Conservation (phyloP, 2,797 vertebrate genomes). For the Pseudotriccus pelzelni region DNA sequence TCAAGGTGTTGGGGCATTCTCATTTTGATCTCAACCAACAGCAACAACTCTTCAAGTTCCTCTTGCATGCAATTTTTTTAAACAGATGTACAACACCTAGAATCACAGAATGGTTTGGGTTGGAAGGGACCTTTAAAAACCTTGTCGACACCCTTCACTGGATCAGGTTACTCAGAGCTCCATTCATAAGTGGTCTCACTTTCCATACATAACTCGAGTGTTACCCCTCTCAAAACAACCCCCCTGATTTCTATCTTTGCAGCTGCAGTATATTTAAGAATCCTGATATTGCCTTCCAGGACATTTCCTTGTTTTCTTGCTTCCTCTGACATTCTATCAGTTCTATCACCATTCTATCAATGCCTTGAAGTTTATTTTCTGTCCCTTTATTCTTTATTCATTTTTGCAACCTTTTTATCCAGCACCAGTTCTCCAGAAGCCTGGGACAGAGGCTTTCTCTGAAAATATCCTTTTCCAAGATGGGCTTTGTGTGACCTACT, state of each 20-base stretch:
- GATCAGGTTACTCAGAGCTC: too few species aligned
- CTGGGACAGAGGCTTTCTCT: background rate
- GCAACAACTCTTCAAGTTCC: background rate
- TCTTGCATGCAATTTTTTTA: background rate
- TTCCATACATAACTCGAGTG: too few species aligned
- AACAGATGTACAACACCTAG: accelerated
- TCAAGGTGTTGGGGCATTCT: background rate
- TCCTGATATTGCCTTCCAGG: background rate
- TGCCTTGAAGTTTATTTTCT: background rate
- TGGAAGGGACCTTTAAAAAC: background rate
- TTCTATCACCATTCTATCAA: background rate
- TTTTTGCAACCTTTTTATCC: background rate
- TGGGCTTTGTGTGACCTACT: background rate
- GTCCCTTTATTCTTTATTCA: background rate
- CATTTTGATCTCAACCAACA: background rate
- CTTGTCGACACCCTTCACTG: too few species aligned
- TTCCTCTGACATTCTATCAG: background rate
- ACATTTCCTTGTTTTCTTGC: background rate
- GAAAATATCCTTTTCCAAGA: background rate
- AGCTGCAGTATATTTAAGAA: background rate
- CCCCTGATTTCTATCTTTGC: too few species aligned
- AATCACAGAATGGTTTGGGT: background rate
- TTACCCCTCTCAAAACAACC: too few species aligned
- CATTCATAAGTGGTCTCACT: too few species aligned
- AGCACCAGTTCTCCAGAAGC: background rate